Evolutionary conservation across 2,888 invertebrate species (phyloP).

Genomic region (Diplolepis rosae): DNA sequence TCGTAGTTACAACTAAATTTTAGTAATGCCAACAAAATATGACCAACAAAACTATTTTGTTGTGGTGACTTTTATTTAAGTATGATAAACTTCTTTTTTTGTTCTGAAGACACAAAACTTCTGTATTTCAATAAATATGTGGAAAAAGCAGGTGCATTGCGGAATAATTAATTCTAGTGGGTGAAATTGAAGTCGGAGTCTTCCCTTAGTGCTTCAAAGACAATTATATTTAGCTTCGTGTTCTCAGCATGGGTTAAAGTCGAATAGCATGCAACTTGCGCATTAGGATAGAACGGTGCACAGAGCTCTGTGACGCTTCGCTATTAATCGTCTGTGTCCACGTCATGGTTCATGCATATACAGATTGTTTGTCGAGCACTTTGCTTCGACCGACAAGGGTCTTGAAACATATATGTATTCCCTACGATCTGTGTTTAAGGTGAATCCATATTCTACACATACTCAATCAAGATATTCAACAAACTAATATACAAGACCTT

Average conservation of each 20-base stretch:
- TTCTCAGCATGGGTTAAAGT: conserved; percentile 35
- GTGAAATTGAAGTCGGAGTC: conserved; percentile 9
- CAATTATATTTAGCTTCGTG: conserved; percentile 29
- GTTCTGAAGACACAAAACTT: no score
- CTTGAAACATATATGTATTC: conserved; percentile 27
- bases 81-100: no score
- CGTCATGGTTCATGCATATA: conserved; percentile 49
- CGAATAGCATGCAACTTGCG: conserved; percentile 51
- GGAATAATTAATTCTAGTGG: conserved; percentile 3
- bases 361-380: conserved; percentile 35
- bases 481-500: conserved; percentile 7
- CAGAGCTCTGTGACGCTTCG: conserved; percentile 48
- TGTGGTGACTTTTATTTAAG: no score
- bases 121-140: no score
- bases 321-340: conserved; percentile 50
- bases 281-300: conserved; percentile 51
- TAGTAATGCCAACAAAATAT: no score
- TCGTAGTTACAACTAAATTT: no score
- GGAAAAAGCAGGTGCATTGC: no score
- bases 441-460: conserved; percentile 12
- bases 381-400: conserved; percentile 31
- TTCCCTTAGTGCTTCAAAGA: conserved; percentile 5
- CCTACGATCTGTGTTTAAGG: conserved; percentile 22
- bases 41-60: no score
- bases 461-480: conserved; percentile 12